Evolutionary conservation across 2,113 vertebrate species (phyloP).

Genomic region (Aldabrachelys gigantea): DNA sequence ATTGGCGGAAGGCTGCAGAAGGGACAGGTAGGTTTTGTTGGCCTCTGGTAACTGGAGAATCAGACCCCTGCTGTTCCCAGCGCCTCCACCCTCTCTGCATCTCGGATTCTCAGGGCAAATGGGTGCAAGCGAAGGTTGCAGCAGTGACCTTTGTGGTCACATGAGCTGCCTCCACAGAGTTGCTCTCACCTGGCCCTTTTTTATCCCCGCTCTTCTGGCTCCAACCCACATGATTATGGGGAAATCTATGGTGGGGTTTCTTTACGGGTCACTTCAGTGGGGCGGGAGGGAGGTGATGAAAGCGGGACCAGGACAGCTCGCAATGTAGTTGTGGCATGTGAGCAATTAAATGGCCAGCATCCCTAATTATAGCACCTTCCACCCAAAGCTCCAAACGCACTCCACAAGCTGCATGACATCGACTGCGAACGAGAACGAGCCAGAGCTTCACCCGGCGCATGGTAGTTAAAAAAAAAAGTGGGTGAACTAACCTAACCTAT

Average conservation of each 20-base stretch:
- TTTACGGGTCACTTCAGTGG: background rate
- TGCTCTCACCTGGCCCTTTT: background rate
- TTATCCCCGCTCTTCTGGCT: conserved; percentile 3
- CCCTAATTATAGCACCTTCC: background rate
- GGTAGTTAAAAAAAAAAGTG: background rate
- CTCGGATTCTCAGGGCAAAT: fast-evolving
- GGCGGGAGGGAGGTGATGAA: background rate
- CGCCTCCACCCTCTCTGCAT: background rate
- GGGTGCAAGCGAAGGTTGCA: background rate
- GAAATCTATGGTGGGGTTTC: background rate
- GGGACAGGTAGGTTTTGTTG: conserved; percentile 70
- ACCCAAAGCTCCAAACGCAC: background rate
- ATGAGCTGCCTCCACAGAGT: background rate
- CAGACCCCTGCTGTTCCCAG: background rate
- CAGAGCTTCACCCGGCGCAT: background rate
- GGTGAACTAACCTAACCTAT: background rate
- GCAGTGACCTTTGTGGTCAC: background rate
- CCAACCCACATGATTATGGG: background rate
- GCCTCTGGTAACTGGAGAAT: conserved; percentile 29
- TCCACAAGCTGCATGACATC: background rate
- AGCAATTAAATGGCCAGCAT: background rate
- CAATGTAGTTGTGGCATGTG: background rate
- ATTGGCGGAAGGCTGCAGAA: background rate
- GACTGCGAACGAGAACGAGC: background rate
- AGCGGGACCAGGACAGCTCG: background rate